Evolutionary conservation across 2,113 vertebrate genomes (phyloP).

Genomic region (Panthera uncia): DNA sequence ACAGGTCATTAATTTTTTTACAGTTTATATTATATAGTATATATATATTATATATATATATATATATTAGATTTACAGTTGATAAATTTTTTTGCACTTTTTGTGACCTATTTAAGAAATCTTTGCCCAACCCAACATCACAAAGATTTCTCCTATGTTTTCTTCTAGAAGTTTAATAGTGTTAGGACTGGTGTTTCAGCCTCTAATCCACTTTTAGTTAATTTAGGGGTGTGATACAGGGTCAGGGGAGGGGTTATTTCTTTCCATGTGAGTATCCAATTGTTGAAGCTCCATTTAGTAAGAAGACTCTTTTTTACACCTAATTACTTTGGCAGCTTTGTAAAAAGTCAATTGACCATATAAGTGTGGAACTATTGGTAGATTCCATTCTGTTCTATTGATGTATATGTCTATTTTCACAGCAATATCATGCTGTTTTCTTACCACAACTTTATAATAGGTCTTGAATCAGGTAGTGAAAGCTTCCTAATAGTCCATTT

Average conservation of each 20-base stretch:
- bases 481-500: background rate
- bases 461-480: background rate
- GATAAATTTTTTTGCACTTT: background rate
- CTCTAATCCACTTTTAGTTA: background rate
- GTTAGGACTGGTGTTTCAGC: background rate
- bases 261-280: background rate
- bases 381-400: background rate
- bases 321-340: background rate
- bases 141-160: background rate
- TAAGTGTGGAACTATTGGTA: background rate
- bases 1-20: background rate
- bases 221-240: background rate
- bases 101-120: background rate
- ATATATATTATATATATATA: background rate
- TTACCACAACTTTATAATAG: background rate
- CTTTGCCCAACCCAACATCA: background rate
- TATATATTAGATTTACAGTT: background rate
- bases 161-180: background rate
- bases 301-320: background rate
- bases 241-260: background rate
- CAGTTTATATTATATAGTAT: background rate
- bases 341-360: background rate
- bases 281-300: background rate
- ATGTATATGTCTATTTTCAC: background rate
- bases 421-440: background rate